Conservation (phyloP, 2,888 invertebrate species). For the Limnephilus marmoratus region DNA sequence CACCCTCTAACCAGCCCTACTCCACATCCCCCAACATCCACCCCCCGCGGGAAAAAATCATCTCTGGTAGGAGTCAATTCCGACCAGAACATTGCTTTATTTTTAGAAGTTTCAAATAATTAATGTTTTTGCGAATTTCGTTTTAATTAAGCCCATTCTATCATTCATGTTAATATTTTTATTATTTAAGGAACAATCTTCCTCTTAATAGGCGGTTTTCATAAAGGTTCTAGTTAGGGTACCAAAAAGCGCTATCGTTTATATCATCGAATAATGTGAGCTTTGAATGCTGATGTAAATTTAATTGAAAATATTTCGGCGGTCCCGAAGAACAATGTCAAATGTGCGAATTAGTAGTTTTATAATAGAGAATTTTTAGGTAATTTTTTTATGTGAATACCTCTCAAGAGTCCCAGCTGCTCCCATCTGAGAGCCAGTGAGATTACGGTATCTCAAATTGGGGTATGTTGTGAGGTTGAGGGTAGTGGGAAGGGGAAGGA, state of each 20-base stretch:
- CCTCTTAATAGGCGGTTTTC: not conserved
- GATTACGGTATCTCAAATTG: no score
- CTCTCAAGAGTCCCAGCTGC: no score
- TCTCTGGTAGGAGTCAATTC: not conserved
- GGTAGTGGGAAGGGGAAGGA: no score
- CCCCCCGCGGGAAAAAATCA: not conserved
- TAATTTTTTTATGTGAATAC: no score
- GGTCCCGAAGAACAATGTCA: no score
- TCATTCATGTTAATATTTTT: not conserved
- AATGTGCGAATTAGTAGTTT: no score
- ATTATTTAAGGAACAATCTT: not conserved
- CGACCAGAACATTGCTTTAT: not conserved
- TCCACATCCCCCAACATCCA: not conserved
- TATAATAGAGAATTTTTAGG: no score
- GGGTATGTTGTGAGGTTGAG: no score
- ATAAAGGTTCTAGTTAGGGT: not conserved
- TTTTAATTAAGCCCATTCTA: not conserved
- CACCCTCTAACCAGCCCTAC: not conserved
- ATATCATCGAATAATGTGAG: not conserved
- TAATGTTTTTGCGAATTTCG: not conserved
- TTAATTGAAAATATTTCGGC: not conserved
- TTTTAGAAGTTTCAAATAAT: not conserved
- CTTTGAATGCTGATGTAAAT: not conserved
- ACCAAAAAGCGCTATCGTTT: not conserved
- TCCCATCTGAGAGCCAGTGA: no score